A percentile compares a stretch with the other conserved stretches of the same genome.
Evolutionary conservation across 2,113 vertebrate species (phyloP).

Genomic region (Alectura lathami): DNA sequence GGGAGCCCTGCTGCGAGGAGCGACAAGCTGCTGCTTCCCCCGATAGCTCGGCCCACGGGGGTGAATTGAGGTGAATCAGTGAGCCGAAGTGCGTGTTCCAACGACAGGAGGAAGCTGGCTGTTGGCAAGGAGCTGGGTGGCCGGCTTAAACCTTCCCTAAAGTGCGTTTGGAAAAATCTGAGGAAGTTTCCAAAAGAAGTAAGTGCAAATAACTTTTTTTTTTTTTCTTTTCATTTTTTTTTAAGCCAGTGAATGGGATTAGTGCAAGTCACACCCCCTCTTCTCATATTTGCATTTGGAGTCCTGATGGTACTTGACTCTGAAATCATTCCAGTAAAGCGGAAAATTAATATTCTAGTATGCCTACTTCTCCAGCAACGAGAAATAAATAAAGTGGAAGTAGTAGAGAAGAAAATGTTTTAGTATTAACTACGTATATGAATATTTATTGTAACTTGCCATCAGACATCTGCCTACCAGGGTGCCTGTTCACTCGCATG

Average conservation of each 20-base stretch:
- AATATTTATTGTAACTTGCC: conserved; percentile 69
- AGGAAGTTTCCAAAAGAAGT: background rate
- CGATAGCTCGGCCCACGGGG: background rate
- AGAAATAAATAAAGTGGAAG: conserved; percentile 74
- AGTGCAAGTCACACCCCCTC: conserved; percentile 65
- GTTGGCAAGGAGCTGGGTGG: accelerated
- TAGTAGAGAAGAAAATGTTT: conserved; percentile 65
- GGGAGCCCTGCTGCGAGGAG: background rate
- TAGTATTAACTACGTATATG: conserved; percentile 54
- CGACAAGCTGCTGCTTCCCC: accelerated
- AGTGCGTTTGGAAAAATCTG: background rate
- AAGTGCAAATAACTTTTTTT: conserved; percentile 19
- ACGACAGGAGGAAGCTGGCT: background rate
- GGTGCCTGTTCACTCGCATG: background rate
- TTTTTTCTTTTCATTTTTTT: background rate
- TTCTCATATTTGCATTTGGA: conserved; percentile 70
- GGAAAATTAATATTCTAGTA: conserved; percentile 89
- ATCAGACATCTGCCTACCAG: conserved; percentile 18
- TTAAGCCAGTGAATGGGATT: conserved; percentile 63
- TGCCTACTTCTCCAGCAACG: conserved; percentile 72
- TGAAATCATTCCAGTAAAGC: conserved; percentile 85
- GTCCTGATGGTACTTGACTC: conserved; percentile 74
- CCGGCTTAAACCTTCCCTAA: background rate
- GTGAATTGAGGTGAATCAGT: background rate
- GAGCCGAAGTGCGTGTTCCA: background rate